A percentile compares a stretch with the other conserved stretches of the same genome.
These are phyloP conservation scores for Cotesia vestalis DNA, from an alignment of 1,140 invertebrate species.

Conservation along the genomic window DNA sequence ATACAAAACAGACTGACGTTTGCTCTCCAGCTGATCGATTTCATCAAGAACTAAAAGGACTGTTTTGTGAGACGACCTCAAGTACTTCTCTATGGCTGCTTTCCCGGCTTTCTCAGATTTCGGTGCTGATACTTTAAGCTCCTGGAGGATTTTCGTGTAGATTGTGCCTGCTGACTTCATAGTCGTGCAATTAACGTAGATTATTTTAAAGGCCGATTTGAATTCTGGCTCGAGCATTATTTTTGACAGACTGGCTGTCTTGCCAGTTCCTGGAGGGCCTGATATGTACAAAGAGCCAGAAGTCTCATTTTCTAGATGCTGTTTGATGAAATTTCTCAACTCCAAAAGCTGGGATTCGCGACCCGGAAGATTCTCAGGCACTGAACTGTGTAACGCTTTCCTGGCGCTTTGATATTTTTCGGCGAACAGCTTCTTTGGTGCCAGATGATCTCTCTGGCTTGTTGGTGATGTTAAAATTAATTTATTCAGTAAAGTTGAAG, in stretches of 20 bases:
- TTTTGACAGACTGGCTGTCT: constrained; percentile 86
- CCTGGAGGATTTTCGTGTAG: constrained; percentile 75
- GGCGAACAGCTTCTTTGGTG: constrained; percentile 51
- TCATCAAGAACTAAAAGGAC: constrained; percentile 92
- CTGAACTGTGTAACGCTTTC: constrained; percentile 76
- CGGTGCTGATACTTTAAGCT: constrained; percentile 69
- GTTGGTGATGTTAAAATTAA: constrained; percentile 42
- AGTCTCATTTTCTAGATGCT: constrained; percentile 72
- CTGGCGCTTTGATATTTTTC: constrained; percentile 69
- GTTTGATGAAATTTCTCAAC: constrained; percentile 75
- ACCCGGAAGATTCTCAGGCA: constrained; percentile 75
- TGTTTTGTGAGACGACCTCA: constrained; percentile 71
- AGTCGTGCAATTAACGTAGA: constrained; percentile 85
- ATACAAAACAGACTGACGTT: constrained; percentile 89
- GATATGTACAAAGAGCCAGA: constrained; percentile 92
- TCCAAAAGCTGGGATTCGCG: constrained; percentile 80
- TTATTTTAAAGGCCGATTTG: constrained; percentile 69
- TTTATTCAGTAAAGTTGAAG: constrained; percentile 46
- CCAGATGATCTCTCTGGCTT: constrained; percentile 36
- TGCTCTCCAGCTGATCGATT: constrained; percentile 89
- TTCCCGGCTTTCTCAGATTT: constrained; percentile 71
- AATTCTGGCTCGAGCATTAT: constrained; percentile 73
- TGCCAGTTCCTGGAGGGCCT: constrained; percentile 95
- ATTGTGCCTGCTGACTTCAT: constrained; percentile 79
- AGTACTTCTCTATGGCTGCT: constrained; percentile 73